Evolutionary conservation across 1,140 invertebrate species (phyloP).

Genomic region (Aphidius gifuensis): DNA sequence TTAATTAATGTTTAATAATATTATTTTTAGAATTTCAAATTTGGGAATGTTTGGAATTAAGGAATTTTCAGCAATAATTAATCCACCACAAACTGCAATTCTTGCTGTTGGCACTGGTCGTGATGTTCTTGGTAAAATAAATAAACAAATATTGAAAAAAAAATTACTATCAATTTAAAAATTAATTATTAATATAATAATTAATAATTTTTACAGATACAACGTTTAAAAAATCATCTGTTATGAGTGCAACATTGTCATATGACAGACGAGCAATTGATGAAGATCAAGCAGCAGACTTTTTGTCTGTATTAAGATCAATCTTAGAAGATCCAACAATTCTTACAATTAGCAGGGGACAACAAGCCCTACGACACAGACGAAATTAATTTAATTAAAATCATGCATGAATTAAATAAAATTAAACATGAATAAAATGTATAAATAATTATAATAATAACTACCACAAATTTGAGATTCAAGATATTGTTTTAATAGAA

Average conservation of each 20-base stretch:
- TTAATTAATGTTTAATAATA: slow-evolving; percentile 7
- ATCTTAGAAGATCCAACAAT: slow-evolving; percentile 60
- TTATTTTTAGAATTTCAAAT: slow-evolving; percentile 80
- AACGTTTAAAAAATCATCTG: slow-evolving; percentile 34
- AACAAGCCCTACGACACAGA: slow-evolving; percentile 34
- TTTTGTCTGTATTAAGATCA: slow-evolving; percentile 60
- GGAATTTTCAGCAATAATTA: slow-evolving; percentile 78
- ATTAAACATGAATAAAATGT: not conserved
- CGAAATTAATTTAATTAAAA: slow-evolving; percentile 30
- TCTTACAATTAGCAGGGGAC: slow-evolving; percentile 38
- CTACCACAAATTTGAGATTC: too few species aligned
- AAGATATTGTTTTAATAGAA: too few species aligned
- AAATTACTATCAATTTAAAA: not conserved
- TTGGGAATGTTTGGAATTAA: slow-evolving; percentile 95
- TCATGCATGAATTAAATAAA: not conserved
- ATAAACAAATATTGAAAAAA: not conserved
- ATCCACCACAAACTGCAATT: slow-evolving; percentile 57
- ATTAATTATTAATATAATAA: not conserved
- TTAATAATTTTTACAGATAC: slow-evolving; percentile 33
- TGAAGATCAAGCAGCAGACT: slow-evolving; percentile 64
- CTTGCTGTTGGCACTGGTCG: slow-evolving; percentile 71
- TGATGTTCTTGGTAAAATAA: slow-evolving; percentile 40
- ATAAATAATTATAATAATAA: not conserved
- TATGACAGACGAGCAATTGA: slow-evolving; percentile 68
- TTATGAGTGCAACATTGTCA: slow-evolving; percentile 63